Percentiles rank a stretch among this genome's conserved stretches.
Conservation (phyloP, 2,888 invertebrate genomes). For the Oscheius myriophilus region DNA sequence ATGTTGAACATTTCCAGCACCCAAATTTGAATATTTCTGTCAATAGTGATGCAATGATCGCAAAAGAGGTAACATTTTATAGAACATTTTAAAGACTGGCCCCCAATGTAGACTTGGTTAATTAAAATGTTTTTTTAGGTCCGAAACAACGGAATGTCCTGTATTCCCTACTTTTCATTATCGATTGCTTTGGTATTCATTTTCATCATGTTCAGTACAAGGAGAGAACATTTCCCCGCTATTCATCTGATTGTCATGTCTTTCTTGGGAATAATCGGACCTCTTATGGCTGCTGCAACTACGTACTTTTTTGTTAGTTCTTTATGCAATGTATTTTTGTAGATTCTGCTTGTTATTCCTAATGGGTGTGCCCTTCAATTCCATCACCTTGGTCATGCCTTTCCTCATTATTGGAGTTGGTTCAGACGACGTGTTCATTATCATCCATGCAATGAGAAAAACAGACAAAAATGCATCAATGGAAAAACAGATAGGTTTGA, state of each 20-base stretch:
- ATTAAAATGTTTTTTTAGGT: constrained; percentile 39
- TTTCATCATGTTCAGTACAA: constrained; percentile 53
- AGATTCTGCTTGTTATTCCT: constrained; percentile 57
- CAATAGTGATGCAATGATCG: constrained; percentile 58
- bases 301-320: too few relatives aligned
- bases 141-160: constrained; percentile 56
- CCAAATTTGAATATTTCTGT: constrained; percentile 53
- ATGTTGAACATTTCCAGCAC: constrained; percentile 49
- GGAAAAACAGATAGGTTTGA: constrained; percentile 54
- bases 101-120: too few relatives aligned
- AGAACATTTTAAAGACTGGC: too few relatives aligned
- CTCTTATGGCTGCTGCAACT: constrained; percentile 54
- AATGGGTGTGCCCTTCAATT: constrained; percentile 58
- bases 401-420: constrained; percentile 64
- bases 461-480: constrained; percentile 48
- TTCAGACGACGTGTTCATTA: constrained; percentile 64
- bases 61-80: constrained; percentile 45
- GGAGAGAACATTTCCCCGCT: constrained; percentile 50
- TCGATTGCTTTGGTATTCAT: constrained; percentile 50
- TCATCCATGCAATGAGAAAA: constrained; percentile 59
- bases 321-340: too few relatives aligned
- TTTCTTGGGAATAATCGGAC: constrained; percentile 58
- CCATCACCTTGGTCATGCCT: constrained; percentile 64
- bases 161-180: constrained; percentile 57
- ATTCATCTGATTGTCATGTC: constrained; percentile 53